Conservation (phyloP, 2,113 vertebrate species). For the Lipotes vexillifer region DNA sequence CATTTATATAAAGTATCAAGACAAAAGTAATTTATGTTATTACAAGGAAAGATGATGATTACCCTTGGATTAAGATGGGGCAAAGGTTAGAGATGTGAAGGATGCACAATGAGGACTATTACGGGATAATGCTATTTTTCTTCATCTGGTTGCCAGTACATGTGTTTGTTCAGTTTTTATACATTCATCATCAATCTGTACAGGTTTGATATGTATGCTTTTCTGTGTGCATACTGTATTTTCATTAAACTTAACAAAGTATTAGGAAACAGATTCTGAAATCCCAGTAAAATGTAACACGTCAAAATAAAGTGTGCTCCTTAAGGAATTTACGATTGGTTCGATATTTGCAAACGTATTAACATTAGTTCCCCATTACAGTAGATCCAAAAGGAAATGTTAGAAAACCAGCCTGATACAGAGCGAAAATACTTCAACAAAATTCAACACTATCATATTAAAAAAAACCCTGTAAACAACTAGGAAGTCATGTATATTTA, state of each 20-base stretch:
- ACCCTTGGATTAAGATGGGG: background rate
- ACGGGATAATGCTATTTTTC: background rate
- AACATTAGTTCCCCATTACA: background rate
- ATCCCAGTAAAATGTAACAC: background rate
- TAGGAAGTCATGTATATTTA: background rate
- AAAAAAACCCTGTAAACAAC: background rate
- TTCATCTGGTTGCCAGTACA: background rate
- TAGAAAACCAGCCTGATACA: background rate
- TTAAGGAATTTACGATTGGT: background rate
- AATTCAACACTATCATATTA: background rate
- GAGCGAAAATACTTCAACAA: background rate
- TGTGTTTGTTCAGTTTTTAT: background rate
- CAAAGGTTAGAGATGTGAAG: background rate
- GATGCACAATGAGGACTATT: background rate
- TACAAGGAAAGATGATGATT: background rate
- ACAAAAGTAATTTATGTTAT: background rate
- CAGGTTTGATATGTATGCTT: background rate
- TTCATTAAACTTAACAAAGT: background rate
- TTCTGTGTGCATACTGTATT: background rate
- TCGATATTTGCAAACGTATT: background rate
- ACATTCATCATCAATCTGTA: background rate
- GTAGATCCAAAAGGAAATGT: background rate
- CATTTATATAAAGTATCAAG: background rate
- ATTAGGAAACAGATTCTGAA: background rate
- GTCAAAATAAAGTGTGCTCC: background rate